A percentile compares a stretch with the other conserved stretches of the same genome.
Conservation (phyloP, 2,888 invertebrate genomes). For the Xanthostigma xanthostigma region DNA sequence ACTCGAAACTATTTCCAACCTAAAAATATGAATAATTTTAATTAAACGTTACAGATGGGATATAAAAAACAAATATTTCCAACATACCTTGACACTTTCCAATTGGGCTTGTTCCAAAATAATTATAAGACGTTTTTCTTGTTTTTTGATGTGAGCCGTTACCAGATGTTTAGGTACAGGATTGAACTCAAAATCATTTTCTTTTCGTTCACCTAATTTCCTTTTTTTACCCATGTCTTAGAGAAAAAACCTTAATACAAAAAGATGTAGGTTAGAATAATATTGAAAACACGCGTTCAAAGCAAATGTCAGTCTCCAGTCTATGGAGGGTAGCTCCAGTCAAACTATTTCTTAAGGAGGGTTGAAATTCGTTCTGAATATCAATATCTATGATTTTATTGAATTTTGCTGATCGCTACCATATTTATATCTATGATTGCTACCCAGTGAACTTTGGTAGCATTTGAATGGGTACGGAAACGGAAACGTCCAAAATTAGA, state of each 20-base stretch:
- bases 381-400: too few species aligned
- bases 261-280: not conserved
- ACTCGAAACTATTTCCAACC: slow-evolving; percentile 77
- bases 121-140: slow-evolving; percentile 83
- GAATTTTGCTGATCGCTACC: too few species aligned
- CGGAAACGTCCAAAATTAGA: too few species aligned
- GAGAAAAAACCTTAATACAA: not conserved
- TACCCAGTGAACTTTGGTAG: too few species aligned
- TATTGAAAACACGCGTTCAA: not conserved
- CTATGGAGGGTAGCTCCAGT: too few species aligned
- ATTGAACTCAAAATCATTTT: slow-evolving; percentile 63
- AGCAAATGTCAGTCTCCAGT: too few species aligned
- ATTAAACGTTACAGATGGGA: not conserved
- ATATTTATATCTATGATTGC: too few species aligned
- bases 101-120: slow-evolving; percentile 88
- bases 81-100: slow-evolving; percentile 82
- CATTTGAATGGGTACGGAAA: too few species aligned
- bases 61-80: slow-evolving; percentile 1
- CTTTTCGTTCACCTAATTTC: slow-evolving; percentile 32
- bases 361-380: too few species aligned
- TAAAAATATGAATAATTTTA: slow-evolving; percentile 26
- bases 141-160: slow-evolving; percentile 60
- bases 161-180: slow-evolving; percentile 63
- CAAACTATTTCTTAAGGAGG: too few species aligned
- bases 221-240: slow-evolving; percentile 37